These are phyloP conservation scores for Macropus fuliginosus DNA, from an alignment of 2,797 vertebrate genomes.

Conservation along the genomic window DNA sequence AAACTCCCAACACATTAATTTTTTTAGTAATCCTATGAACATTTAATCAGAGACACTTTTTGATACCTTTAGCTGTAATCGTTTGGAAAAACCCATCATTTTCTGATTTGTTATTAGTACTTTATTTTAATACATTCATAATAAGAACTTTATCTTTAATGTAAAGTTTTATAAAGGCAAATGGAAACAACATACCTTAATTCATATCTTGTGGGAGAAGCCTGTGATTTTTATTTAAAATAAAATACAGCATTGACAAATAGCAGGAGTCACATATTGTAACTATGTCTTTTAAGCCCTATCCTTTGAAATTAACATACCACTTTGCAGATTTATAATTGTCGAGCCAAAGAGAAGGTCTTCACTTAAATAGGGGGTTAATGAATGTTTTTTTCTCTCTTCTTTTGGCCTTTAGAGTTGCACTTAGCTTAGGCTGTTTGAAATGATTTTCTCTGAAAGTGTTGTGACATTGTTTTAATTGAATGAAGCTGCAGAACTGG, in stretches of 20 bases:
- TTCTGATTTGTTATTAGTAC: constrained; percentile 18
- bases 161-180: constrained; percentile 52
- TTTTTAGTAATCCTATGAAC: not conserved
- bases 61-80: not conserved
- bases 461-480: constrained; percentile 84
- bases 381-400: constrained; percentile 61
- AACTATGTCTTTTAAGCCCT: constrained; percentile 38
- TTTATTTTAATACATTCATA: constrained; percentile 30
- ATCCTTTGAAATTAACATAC: constrained; percentile 62
- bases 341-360: constrained; percentile 51
- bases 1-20: not conserved
- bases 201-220: constrained; percentile 37
- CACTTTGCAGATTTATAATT: constrained; percentile 65
- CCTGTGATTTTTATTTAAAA: constrained; percentile 29
- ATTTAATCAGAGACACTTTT: not conserved
- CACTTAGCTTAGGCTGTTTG: constrained; percentile 69
- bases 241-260: constrained; percentile 15
- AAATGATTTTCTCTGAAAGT: constrained; percentile 79
- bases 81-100: not conserved
- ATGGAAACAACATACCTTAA: constrained; percentile 35
- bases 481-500: constrained; percentile 79
- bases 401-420: constrained; percentile 71
- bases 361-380: constrained; percentile 69
- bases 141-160: constrained; percentile 50
- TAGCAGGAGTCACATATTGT: constrained; percentile 5